These are phyloP conservation scores for Acronicta psi DNA, from an alignment of 2,888 invertebrate genomes.

Conservation along the genomic window DNA sequence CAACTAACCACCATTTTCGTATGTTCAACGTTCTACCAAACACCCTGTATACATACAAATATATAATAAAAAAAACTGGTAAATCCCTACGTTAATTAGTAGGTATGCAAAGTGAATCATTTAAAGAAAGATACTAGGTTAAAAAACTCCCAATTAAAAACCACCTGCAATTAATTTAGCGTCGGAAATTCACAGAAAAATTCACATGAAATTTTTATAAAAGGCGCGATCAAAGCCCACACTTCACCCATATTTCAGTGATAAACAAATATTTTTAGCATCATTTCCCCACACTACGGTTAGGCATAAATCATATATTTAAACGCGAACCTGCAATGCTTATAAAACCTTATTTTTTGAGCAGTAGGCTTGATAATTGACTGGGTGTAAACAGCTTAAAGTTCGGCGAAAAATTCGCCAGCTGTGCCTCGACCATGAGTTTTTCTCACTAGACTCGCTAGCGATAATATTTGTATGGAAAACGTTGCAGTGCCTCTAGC, in stretches of 20 bases:
- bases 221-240: slow-evolving; percentile 2
- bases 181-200: background rate
- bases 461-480: too few species aligned
- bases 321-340: background rate
- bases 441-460: too few species aligned
- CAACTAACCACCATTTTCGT: too few species aligned
- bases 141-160: background rate
- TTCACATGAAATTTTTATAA: background rate
- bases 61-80: too few species aligned
- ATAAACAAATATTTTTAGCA: slow-evolving; percentile 26
- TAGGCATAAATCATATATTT: slow-evolving; percentile 25
- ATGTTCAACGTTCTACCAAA: too few species aligned
- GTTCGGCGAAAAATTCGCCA: slow-evolving; percentile 11
- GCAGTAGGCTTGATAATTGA: fast-evolving
- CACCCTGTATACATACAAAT: too few species aligned
- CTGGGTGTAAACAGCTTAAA: slow-evolving; percentile 8
- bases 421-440: too few species aligned
- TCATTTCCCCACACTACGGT: slow-evolving; percentile 9
- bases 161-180: background rate
- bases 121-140: too few species aligned
- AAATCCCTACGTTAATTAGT: too few species aligned
- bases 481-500: too few species aligned
- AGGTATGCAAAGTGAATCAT: too few species aligned
- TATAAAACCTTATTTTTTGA: background rate
- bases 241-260: slow-evolving; percentile 15